Conservation (phyloP, 2,113 vertebrate genomes). For the Callipepla squamata region DNA sequence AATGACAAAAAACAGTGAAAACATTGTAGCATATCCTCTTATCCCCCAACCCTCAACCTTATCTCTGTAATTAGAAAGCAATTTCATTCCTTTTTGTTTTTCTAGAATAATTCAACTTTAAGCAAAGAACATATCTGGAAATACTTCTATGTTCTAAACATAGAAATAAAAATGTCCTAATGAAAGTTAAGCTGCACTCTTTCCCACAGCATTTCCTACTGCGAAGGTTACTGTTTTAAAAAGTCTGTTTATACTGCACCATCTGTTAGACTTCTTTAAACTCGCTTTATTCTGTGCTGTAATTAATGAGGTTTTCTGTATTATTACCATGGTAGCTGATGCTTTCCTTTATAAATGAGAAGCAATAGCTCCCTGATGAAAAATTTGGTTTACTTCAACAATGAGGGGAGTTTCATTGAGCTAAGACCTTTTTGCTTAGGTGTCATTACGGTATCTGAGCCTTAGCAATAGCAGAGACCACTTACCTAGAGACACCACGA, state of each 20-base stretch:
- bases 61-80: conserved; percentile 6
- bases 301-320: conserved; percentile 69
- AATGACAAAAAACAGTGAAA: conserved; percentile 28
- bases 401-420: not conserved
- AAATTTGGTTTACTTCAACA: conserved; percentile 40
- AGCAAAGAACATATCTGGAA: conserved; percentile 28
- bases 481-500: not conserved
- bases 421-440: not conserved
- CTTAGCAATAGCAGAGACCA: not conserved
- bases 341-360: conserved; percentile 63
- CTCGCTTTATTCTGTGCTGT: conserved; percentile 24
- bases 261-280: conserved; percentile 65
- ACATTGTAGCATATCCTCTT: not conserved
- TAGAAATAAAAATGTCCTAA: conserved; percentile 47
- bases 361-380: conserved; percentile 34
- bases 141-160: conserved; percentile 18
- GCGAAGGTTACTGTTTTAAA: conserved; percentile 68
- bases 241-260: conserved; percentile 62
- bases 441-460: not conserved
- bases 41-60: not conserved
- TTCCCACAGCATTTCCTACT: conserved; percentile 59
- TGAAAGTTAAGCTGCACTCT: conserved; percentile 58
- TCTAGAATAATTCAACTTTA: conserved; percentile 34
- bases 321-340: conserved; percentile 48
- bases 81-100: conserved; percentile 1